Percentiles rank a stretch among this genome's conserved stretches.
These are phyloP conservation scores for Xiphorhynchus elegans DNA, from an alignment of 2,113 vertebrate genomes.

Conservation along the genomic window DNA sequence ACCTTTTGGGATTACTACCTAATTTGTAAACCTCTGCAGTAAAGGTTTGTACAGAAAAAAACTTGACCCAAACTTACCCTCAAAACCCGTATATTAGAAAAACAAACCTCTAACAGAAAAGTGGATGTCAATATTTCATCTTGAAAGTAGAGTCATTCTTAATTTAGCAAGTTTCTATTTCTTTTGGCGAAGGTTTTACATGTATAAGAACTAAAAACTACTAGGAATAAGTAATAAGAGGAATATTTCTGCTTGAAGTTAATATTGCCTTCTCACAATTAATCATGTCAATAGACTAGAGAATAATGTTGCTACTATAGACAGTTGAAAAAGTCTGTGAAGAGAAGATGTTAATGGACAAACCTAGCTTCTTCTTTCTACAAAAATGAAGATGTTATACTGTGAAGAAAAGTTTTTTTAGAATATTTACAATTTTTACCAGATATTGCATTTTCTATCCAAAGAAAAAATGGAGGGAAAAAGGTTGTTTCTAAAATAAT, in stretches of 20 bases:
- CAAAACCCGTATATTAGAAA: not conserved
- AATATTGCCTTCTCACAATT: not conserved
- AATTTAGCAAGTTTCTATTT: not conserved
- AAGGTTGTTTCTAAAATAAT: not conserved
- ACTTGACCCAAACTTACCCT: not conserved
- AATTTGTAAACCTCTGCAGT: not conserved
- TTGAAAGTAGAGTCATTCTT: not conserved
- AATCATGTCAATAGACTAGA: not conserved
- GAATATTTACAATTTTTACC: not conserved
- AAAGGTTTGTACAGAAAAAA: not conserved
- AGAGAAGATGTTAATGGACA: not conserved
- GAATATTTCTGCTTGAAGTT: not conserved
- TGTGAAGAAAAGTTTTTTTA: not conserved
- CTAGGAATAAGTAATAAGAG: not conserved
- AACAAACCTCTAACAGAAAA: not conserved
- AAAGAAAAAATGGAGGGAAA: accelerated
- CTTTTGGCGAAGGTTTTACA: not conserved
- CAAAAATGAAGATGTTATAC: not conserved
- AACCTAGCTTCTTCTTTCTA: not conserved
- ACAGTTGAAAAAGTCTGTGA: not conserved
- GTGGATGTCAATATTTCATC: not conserved
- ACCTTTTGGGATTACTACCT: not conserved
- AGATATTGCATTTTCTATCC: not conserved
- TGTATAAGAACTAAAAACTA: not conserved
- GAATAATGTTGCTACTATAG: not conserved